Evolutionary conservation across 2,113 vertebrate genomes (phyloP), one percentile per base, ranked within the genome.

Genomic region (Brienomyrus longianalis): DNA sequence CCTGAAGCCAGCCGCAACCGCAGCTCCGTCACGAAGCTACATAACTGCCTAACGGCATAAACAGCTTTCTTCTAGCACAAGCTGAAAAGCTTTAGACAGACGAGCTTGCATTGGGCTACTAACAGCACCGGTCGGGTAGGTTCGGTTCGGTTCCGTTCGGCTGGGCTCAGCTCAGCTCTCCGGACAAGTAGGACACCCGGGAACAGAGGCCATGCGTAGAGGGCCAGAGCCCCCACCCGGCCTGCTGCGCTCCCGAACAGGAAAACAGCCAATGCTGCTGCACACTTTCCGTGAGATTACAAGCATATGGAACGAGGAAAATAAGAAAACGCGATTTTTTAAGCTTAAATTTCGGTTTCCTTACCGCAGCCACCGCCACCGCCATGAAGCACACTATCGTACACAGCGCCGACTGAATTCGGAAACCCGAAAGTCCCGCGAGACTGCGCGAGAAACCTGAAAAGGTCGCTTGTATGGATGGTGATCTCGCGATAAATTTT

Each of bases 311-410:
- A 21, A 47, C n/a, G n/a, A 39, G 35, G 0, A 1, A 86, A 85
- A 48, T 0, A 11, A 21, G 6, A 21, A 84, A 15, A 84, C 45
- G 39, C 2, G 19, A 3, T n/a, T 47, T 11, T 84, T 84, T 48
- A 11, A 23, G 15, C 21, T 84, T 31, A 45, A 19, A 43, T 19
- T n/a, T 45, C 7, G 15, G 7, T 90, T 91, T 89, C 95, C 93
- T 96, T 96, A 96, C 96, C 96, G 93, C 94, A 94, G 94, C 92
- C 93, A 94, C 94, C 90, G 94, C 95, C 48, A 96, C 94, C 95
- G 95, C 96, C 96, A 96, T 96, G 91, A 95, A 95, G 95, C 94
- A 96, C 94, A 93, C 95, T 93, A 90, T 94, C 92, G 86, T 17
- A 92, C 86, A 48, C 88, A 93, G 92, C 94, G 92, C 94, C 90